A percentile compares a stretch with the other conserved stretches of the same genome.
Evolutionary conservation across 30 jellyfish, hydroid and myxozoan genomes (phyloP).

Genomic region (Aurelia aurita complex sp. Pacific): DNA sequence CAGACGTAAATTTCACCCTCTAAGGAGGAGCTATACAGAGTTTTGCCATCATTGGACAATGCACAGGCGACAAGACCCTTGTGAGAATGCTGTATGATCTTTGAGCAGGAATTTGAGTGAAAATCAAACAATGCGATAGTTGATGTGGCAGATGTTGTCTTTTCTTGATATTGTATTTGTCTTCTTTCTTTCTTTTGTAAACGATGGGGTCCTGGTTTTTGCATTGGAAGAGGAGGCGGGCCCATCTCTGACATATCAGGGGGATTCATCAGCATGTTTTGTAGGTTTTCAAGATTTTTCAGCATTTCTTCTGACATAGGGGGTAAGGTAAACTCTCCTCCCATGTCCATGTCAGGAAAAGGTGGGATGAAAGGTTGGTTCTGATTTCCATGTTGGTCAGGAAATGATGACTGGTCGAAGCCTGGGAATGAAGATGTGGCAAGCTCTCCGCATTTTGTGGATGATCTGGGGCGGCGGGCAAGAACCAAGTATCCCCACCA

Average conservation of each 20-base stretch:
- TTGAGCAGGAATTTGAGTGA: too few relatives aligned
- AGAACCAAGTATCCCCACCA: slow-evolving; percentile 4
- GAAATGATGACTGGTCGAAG: neutral
- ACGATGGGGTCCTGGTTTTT: slow-evolving; percentile 43
- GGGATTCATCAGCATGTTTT: slow-evolving; percentile 25
- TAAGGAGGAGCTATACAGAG: slow-evolving; percentile 16
- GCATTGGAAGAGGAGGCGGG: slow-evolving; percentile 27
- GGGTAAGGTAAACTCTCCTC: neutral
- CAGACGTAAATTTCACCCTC: slow-evolving; percentile 33
- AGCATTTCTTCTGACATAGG: slow-evolving; percentile 54
- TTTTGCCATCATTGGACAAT: slow-evolving; percentile 19
- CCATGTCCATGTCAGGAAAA: neutral
- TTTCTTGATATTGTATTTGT: slow-evolving; percentile 9
- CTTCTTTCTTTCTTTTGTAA: slow-evolving; percentile 38
- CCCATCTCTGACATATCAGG: slow-evolving; percentile 7
- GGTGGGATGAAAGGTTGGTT: neutral
- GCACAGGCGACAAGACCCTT: slow-evolving; percentile 7
- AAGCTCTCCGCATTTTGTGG: too few relatives aligned
- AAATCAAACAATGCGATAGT: slow-evolving; percentile 7
- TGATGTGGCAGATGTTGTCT: neutral
- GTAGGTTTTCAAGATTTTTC: slow-evolving; percentile 35
- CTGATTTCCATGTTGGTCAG: neutral
- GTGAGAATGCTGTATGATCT: neutral
- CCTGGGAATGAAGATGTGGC: neutral
- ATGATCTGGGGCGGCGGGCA: slow-evolving; percentile 18